Conservation (phyloP, 2,113 vertebrate genomes). For the Clinocottus analis region DNA sequence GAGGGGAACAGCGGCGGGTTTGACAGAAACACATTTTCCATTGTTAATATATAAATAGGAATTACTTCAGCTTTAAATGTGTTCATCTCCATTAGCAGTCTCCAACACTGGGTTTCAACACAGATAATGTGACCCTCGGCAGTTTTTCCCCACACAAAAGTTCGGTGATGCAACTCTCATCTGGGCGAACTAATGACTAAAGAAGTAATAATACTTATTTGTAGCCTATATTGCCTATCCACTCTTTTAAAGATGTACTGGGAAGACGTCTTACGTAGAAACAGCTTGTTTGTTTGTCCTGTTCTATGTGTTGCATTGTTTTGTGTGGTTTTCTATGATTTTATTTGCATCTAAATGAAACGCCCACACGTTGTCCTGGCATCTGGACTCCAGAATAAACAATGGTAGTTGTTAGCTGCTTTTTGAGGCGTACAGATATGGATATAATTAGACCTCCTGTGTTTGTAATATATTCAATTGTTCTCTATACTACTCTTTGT, state of each 20-base stretch:
- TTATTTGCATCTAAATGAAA: slow-evolving; percentile 48
- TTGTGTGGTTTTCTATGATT: slow-evolving; percentile 17
- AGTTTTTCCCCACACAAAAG: background rate
- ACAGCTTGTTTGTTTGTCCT: background rate
- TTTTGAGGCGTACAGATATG: background rate
- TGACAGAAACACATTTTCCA: background rate
- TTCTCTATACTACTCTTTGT: background rate
- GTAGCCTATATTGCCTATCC: background rate
- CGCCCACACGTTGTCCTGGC: background rate
- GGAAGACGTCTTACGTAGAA: background rate
- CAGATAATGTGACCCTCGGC: background rate
- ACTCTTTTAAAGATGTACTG: background rate
- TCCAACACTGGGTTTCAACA: background rate
- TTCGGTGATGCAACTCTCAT: background rate
- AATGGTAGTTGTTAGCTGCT: background rate
- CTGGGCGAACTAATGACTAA: background rate
- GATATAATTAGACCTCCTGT: background rate
- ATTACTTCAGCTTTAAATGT: background rate
- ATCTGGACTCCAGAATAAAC: background rate
- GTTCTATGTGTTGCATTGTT: background rate
- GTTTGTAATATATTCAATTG: background rate
- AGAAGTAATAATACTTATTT: background rate
- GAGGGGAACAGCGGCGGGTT: background rate
- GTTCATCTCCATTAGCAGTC: background rate
- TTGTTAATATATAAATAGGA: background rate